Evolutionary conservation across 2,797 vertebrate genomes (phyloP), one percentile per base, ranked within the genome.

Genomic region (Passerculus sandwichensis): DNA sequence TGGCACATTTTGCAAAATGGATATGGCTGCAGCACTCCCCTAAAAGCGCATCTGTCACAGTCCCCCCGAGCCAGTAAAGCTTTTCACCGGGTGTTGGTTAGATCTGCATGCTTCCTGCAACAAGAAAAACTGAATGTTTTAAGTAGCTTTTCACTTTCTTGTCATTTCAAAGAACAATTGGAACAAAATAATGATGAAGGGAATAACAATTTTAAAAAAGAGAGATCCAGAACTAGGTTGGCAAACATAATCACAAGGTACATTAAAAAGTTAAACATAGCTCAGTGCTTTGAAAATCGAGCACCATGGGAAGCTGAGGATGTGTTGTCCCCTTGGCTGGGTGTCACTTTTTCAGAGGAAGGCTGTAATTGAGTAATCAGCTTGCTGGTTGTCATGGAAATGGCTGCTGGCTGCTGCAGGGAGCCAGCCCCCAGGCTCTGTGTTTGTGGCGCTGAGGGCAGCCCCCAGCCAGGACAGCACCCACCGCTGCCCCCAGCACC

Each of bases 371-470:
- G 95, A 95, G 93, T 93, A 96, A 94, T 96, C 94, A 89, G 87
- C 81, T 93, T 94, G 85, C 91, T 93, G 85, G 95, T 96, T 96
- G 94, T 64, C 94, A 96, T 97, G 92, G 94, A 81, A 89, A 96
- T 95, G 4, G 40, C 90, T 94, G 86, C 87, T 29, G 83, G 85
- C 91, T 95, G 96, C 87, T 86, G 89, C 94, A 65, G 80, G 84
- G 88, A 94, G 11, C 26, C 79, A 36, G 87, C 87, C 89, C 85
- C 73, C 51, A n/a, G 32, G 53, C 85, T 96, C 67, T 57, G 82
- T 81, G 74, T 26, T 57, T 4, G 75, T 38, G 5, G 7, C 4
- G 61, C 40, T 2, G 29, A 67, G 94, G 91, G 90, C 92, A 93
- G 73, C 78, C 38, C 50, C 78, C 78, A 29, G 5, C 25, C 42